phyloP scores from a whole-genome alignment of 2,797 vertebrate genomes.

The Selene dorsalis region DNA sequence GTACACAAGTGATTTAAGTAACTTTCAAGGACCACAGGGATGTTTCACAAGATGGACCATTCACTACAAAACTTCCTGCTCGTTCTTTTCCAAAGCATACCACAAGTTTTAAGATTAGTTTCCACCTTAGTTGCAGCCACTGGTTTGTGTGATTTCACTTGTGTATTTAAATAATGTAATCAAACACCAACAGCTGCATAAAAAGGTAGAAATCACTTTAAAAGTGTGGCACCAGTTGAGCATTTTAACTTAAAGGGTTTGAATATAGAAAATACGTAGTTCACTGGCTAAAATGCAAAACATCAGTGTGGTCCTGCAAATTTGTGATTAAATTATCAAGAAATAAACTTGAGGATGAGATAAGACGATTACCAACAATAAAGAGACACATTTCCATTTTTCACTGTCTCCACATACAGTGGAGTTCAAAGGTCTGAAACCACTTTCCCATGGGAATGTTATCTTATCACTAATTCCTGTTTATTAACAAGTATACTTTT shows the following conservation, averaged over 20 bases:
- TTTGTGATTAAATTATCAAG: not conserved
- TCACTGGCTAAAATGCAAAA: conserved; percentile 6
- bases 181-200: not conserved
- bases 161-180: not conserved
- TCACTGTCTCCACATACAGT: not conserved
- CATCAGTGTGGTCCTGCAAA: conserved; percentile 22
- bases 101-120: not conserved
- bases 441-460: not conserved
- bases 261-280: not conserved
- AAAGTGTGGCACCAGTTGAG: not conserved
- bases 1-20: conserved; percentile 37
- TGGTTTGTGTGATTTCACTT: not conserved
- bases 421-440: too few relatives aligned
- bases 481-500: not conserved
- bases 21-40: conserved; percentile 19
- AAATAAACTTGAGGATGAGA: not conserved
- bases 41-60: not conserved
- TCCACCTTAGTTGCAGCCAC: not conserved
- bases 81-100: not conserved
- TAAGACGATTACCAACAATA: not conserved
- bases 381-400: not conserved
- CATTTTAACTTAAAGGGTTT: not conserved
- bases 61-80: not conserved
- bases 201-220: not conserved
- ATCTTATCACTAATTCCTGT: not conserved